Conservation (phyloP, 2,797 vertebrate species). For the Lagodon rhomboides region DNA sequence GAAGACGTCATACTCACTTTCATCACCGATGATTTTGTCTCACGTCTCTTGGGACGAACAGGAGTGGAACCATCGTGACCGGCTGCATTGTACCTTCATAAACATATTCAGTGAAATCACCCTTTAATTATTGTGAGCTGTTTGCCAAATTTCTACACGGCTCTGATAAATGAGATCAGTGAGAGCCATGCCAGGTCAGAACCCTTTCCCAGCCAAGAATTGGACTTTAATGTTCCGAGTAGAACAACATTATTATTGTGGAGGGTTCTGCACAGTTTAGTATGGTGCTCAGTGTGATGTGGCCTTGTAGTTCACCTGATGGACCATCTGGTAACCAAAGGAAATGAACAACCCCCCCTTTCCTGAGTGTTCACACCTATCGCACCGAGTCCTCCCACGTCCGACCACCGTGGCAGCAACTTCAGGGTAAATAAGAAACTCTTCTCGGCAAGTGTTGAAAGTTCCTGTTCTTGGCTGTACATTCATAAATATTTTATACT, state of each 20-base stretch:
- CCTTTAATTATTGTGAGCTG: not conserved
- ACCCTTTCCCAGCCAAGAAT: no score
- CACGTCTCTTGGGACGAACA: not conserved
- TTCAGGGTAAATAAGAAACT: not conserved
- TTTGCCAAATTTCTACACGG: not conserved
- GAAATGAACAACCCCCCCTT: not conserved
- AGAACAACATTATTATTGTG: not conserved
- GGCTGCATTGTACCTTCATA: not conserved
- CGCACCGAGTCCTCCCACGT: not conserved
- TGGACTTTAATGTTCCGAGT: not conserved
- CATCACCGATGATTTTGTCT: not conserved
- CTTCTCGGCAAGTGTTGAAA: not conserved
- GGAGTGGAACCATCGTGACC: not conserved
- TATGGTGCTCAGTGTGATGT: not conserved
- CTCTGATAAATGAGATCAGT: not conserved
- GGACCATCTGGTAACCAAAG: not conserved
- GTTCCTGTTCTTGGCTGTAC: not conserved
- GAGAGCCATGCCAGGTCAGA: not conserved
- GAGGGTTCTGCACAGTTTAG: not conserved
- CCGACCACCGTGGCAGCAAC: not conserved
- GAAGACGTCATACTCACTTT: no score
- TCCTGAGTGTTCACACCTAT: no score
- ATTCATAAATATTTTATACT: constrained; percentile 13
- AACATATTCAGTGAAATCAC: not conserved
- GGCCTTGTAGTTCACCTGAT: not conserved